These are phyloP conservation scores for Anas platyrhynchos DNA, from an alignment of 2,113 vertebrate species.

Conservation along the genomic window DNA sequence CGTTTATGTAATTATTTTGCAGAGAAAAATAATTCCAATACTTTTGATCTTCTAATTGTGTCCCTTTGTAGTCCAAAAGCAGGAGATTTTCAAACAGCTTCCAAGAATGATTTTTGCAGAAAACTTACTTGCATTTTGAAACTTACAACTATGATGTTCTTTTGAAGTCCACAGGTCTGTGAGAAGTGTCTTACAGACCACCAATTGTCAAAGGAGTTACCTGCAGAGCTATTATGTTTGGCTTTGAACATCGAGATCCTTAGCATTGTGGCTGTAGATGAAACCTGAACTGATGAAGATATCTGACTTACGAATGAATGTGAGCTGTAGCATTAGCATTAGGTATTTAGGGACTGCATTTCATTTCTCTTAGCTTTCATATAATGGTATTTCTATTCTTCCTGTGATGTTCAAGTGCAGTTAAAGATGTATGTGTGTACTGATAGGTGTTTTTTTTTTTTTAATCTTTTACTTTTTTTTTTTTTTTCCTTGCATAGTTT, in stretches of 20 bases:
- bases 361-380: neutral
- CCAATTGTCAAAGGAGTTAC: conserved; percentile 19
- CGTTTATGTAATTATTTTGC: conserved; percentile 12
- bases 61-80: neutral
- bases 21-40: conserved; percentile 2
- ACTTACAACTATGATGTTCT: neutral
- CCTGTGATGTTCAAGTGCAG: neutral
- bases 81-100: neutral
- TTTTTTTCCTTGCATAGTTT: rapidly evolving
- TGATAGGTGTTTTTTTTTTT: neutral
- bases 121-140: neutral
- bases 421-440: neutral
- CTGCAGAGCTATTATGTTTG: conserved; percentile 15
- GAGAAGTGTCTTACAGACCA: neutral
- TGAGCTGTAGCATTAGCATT: neutral
- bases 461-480: neutral
- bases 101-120: neutral
- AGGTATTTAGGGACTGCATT: neutral
- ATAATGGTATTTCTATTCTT: neutral
- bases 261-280: neutral
- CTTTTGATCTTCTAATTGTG: conserved; percentile 35
- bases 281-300: neutral
- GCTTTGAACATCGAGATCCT: conserved; percentile 8
- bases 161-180: conserved; percentile 23
- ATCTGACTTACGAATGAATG: neutral